phyloP scores from a whole-genome alignment of 2,888 invertebrate genomes.

The Apantesis nais region DNA sequence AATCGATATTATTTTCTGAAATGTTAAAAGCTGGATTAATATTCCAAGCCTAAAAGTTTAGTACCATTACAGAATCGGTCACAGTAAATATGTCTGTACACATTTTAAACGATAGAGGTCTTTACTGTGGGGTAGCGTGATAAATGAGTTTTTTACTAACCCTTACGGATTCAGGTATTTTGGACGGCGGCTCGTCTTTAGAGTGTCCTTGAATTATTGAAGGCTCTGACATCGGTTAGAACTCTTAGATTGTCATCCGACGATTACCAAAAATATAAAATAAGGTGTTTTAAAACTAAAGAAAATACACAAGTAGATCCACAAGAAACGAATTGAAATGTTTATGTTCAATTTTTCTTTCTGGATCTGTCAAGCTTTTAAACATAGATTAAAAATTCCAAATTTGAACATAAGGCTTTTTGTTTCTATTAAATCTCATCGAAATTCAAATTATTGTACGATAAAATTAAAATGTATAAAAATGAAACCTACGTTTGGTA shows the following conservation, averaged over 20 bases:
- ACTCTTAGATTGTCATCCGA: constrained; percentile 35
- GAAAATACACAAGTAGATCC: constrained; percentile 7
- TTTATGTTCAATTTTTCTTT: constrained; percentile 39
- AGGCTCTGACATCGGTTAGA: constrained; percentile 76
- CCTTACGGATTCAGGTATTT: constrained; percentile 78
- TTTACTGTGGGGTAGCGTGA: neutral
- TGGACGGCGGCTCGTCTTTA: constrained; percentile 74
- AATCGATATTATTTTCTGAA: constrained; percentile 85
- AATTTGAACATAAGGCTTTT: constrained; percentile 3
- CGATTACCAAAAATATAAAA: constrained; percentile 22
- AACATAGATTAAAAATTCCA: neutral
- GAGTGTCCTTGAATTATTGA: constrained; percentile 60
- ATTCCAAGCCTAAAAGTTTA: neutral
- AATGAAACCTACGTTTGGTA: no score
- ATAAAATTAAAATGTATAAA: no score
- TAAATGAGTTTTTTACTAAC: constrained; percentile 55
- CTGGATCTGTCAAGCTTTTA: constrained; percentile 27
- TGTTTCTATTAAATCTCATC: no score
- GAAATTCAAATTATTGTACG: neutral
- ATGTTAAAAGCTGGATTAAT: neutral
- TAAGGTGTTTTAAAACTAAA: neutral
- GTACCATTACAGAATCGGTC: no score
- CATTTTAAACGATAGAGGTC: neutral
- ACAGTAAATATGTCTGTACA: no score
- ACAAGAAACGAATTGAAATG: constrained; percentile 29